These are phyloP conservation scores for Proterorhinus semilunaris DNA, from an alignment of 2,113 vertebrate genomes.

Conservation along the genomic window DNA sequence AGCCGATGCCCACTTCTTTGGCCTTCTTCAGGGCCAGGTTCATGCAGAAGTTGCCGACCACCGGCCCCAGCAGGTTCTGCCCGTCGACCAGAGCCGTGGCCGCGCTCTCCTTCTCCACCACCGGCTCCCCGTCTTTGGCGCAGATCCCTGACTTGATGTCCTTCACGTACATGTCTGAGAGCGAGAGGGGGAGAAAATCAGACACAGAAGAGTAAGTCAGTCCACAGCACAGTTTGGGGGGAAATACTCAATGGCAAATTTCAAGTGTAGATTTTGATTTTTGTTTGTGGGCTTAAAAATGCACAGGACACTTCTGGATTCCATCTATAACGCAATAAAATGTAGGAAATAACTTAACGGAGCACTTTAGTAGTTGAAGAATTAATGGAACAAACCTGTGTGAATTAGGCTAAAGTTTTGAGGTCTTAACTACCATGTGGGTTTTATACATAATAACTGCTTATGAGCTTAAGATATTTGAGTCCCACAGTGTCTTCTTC, in stretches of 20 bases:
- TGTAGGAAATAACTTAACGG: no score
- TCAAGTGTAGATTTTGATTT: no score
- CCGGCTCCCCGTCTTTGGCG: constrained; percentile 71
- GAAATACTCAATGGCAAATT: constrained; percentile 11
- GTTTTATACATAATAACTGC: no score
- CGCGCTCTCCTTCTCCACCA: constrained; percentile 69
- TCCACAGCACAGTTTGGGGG: background rate
- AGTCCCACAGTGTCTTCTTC: no score
- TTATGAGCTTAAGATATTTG: no score
- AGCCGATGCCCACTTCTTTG: constrained; percentile 73
- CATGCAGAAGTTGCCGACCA: constrained; percentile 82
- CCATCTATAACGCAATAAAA: no score
- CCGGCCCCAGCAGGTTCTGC: constrained; percentile 76
- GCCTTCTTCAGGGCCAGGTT: constrained; percentile 77
- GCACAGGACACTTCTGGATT: no score
- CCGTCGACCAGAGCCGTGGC: constrained; percentile 78
- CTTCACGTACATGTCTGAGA: constrained; percentile 77
- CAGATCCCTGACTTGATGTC: constrained; percentile 74
- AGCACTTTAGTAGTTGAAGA: no score
- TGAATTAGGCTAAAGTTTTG: no score
- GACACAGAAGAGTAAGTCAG: background rate
- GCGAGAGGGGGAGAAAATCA: background rate
- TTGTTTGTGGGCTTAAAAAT: no score
- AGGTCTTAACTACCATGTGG: no score
- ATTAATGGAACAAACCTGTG: no score